Conservation (phyloP, 2,797 vertebrate genomes). For the Spinus olivaceus region DNA sequence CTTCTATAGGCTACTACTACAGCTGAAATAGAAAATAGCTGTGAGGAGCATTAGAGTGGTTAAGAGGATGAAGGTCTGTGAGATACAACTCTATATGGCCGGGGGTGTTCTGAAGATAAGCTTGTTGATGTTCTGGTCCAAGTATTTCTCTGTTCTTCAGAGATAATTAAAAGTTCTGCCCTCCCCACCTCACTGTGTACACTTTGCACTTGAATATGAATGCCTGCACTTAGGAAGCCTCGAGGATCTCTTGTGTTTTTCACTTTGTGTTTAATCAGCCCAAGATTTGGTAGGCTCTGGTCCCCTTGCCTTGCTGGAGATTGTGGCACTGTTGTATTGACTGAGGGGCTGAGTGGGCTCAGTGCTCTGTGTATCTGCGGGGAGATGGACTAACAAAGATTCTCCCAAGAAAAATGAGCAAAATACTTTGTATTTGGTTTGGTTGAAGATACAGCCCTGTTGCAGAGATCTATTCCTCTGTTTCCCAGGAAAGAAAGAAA, state of each 20-base stretch:
- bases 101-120: background rate
- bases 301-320: background rate
- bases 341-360: background rate
- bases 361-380: background rate
- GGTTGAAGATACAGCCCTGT: background rate
- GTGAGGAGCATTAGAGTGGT: background rate
- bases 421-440: background rate
- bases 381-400: background rate
- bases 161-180: background rate
- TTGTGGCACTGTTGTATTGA: background rate
- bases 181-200: background rate
- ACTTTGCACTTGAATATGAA: background rate
- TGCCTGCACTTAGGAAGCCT: background rate
- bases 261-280: background rate
- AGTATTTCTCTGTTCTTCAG: background rate
- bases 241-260: background rate
- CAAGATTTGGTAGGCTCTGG: background rate
- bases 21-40: background rate
- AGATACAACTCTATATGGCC: background rate
- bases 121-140: background rate
- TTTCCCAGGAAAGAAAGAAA: background rate
- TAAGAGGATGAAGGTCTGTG: background rate
- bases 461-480: background rate
- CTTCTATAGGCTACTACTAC: background rate
- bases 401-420: background rate